Evolutionary conservation across 2,113 vertebrate genomes (phyloP).

Genomic region (Datnioides undecimradiatus): DNA sequence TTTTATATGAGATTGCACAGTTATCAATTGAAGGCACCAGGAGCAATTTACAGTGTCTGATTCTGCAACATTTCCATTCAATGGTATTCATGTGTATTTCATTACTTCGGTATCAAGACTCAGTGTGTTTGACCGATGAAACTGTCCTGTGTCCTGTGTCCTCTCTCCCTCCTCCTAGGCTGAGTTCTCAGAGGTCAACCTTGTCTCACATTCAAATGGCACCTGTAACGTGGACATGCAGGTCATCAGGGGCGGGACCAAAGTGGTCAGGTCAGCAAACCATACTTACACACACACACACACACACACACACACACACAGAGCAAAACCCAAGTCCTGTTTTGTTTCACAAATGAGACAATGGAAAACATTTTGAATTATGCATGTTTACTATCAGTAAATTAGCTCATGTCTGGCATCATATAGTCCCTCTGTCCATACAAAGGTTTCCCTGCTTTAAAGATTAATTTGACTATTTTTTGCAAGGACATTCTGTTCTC

Average conservation of each 20-base stretch:
- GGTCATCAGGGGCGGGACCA: constrained; percentile 90
- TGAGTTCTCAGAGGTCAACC: constrained; percentile 97
- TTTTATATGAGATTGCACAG: background rate
- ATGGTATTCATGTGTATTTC: background rate
- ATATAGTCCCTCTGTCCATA: background rate
- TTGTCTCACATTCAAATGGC: constrained; percentile 93
- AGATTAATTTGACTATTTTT: background rate
- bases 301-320: background rate
- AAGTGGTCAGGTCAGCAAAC: constrained; percentile 92
- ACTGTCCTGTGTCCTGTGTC: background rate
- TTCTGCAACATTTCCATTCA: background rate
- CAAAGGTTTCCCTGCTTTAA: background rate
- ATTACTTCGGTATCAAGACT: background rate
- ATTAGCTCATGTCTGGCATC: too few relatives aligned
- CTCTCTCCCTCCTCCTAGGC: constrained; percentile 83
- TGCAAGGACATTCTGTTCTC: background rate
- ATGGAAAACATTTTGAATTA: too few relatives aligned
- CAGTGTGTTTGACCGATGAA: background rate
- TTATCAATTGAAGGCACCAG: background rate
- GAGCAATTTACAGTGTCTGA: background rate
- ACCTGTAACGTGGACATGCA: constrained; percentile 95
- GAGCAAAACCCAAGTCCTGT: background rate
- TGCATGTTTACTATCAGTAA: too few relatives aligned
- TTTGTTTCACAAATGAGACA: too few relatives aligned
- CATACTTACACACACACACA: background rate